Base-by-base conservation (phyloP, 2,113 vertebrate species). In the Etia nguti region DNA sequence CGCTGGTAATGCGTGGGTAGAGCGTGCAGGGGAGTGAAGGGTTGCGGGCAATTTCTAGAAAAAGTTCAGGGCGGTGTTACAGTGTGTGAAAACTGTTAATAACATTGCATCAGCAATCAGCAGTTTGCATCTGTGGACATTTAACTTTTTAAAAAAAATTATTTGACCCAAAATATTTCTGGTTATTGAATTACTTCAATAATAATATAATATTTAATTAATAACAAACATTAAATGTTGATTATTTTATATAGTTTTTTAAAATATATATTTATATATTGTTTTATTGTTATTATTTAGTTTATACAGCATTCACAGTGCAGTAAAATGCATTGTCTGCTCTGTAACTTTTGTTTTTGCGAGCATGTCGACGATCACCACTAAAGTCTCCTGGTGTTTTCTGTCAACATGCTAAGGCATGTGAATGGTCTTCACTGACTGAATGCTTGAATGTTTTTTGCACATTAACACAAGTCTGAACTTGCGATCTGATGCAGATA, bases 151-250 rank as follows among this genome's bases (percentile, higher is more conserved):
- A 18, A 20, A 26, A 20, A 10, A 29, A 2, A 3, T 4, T 15
- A 24, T 2, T 22, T 68, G n/a, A 41, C n/a, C 65, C 13, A 6
- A 46, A 15, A 46, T 46, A 46, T 46, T 46, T 6, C 36, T 24
- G 18, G 6, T 65, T 65, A 65, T 38, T 68, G 34, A 68, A 70
- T 70, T 15, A 36, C 10, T 36, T 65, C 18, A 36, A 36, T 36
- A 36, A 65, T 36, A 65, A 65, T 65, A n/a, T n/a, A 65, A 65
- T 65, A 65, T 65, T 65, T 36, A 65, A 65, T 65, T 36, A 65
- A 65, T 36, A 36, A n/a, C 36, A n/a, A 65, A 36, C 6, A 36
- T n/a, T 36, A 62, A 62, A 62, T 62, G 10, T 4, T 62, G 59
- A 36, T 62, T 20, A 62, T 62, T n/a, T 36, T n/a, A 62, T n/a